These are phyloP conservation scores for Colinus virginianus DNA, from an alignment of 2,113 vertebrate species.

Conservation along the genomic window DNA sequence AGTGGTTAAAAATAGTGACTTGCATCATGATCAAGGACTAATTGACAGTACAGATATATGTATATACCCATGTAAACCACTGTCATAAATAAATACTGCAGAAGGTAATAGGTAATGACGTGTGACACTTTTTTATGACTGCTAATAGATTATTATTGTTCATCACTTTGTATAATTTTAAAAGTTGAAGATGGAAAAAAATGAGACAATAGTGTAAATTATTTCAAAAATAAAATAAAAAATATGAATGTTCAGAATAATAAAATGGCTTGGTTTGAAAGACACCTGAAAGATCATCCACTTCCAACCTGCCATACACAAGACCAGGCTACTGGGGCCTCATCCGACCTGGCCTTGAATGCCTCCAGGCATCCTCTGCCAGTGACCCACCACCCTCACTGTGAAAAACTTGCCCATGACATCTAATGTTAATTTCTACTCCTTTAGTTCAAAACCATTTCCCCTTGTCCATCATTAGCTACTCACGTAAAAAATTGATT, in stretches of 20 bases:
- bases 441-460: too few relatives aligned
- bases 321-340: too few relatives aligned
- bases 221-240: neutral
- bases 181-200: neutral
- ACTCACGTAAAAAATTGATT: too few relatives aligned
- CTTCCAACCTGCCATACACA: too few relatives aligned
- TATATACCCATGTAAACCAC: neutral
- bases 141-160: neutral
- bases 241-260: neutral
- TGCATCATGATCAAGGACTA: neutral
- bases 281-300: too few relatives aligned
- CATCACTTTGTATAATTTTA: neutral
- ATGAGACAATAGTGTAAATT: neutral
- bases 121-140: neutral
- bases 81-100: neutral
- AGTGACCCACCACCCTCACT: too few relatives aligned
- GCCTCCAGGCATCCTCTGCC: too few relatives aligned
- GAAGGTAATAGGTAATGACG: neutral
- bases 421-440: too few relatives aligned
- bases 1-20: conserved; percentile 19
- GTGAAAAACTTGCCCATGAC: too few relatives aligned
- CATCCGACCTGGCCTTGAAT: too few relatives aligned
- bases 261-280: too few relatives aligned
- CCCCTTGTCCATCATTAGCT: too few relatives aligned
- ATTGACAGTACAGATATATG: neutral